These are phyloP conservation scores for Choristoneura rosaceana DNA, from an alignment of 2,888 invertebrate genomes.

Conservation along the genomic window DNA sequence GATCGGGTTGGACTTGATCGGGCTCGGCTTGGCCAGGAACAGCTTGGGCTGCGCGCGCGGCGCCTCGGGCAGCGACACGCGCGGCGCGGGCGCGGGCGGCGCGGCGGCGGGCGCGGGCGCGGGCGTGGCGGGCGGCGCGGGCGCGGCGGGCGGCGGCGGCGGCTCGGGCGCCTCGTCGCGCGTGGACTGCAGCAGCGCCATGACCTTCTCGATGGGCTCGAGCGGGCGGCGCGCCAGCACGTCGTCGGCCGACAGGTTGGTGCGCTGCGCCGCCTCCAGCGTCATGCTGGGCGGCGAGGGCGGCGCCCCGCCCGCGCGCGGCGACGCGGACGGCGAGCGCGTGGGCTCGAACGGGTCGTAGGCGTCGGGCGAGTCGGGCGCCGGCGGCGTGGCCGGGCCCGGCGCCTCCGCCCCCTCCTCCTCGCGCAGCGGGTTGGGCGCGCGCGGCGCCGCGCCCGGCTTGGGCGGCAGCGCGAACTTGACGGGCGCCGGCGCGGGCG, in stretches of 20 bases:
- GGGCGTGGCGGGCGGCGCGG: constrained; percentile 72
- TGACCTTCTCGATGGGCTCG: constrained; percentile 85
- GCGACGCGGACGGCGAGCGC: constrained; percentile 86
- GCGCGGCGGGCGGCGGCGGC: constrained; percentile 63
- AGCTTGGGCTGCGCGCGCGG: constrained; percentile 82
- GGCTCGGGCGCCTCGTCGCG: constrained; percentile 68
- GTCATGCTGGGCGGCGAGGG: constrained; percentile 66
- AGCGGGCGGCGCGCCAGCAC: constrained; percentile 78
- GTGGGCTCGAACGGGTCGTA: constrained; percentile 97
- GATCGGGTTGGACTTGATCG: constrained; percentile 85
- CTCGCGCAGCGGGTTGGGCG: constrained; percentile 89
- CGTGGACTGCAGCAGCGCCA: constrained; percentile 85
- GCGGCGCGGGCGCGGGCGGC: constrained; percentile 64
- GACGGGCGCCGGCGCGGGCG: constrained; percentile 40
- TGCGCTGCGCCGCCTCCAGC: constrained; percentile 80
- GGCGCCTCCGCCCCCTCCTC: constrained; percentile 88
- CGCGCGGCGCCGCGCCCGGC: constrained; percentile 73
- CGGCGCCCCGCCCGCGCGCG: constrained; percentile 46
- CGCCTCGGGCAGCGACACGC: constrained; percentile 72
- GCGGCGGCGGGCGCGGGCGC: constrained; percentile 65
- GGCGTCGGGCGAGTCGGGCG: constrained; percentile 89
- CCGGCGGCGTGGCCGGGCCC: constrained; percentile 79
- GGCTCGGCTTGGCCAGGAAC: constrained; percentile 80
- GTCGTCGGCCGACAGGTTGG: constrained; percentile 79
- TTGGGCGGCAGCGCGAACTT: constrained; percentile 44